Percentiles rank a stretch among this genome's conserved stretches.
phyloP scores from a whole-genome alignment of 2,113 vertebrate species.

The Osmerus mordax region DNA sequence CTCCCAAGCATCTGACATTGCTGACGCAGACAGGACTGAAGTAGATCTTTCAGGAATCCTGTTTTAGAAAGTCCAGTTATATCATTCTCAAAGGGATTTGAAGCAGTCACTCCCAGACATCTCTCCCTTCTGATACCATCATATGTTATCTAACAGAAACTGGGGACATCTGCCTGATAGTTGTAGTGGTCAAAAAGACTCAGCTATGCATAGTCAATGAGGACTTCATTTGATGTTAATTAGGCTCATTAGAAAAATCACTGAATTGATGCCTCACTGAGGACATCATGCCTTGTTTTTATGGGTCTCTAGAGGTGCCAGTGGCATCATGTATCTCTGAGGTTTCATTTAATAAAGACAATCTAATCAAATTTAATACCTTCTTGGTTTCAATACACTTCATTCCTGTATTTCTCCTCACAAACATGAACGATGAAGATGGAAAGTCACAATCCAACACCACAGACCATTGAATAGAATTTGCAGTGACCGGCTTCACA shows the following conservation, averaged over 20 bases:
- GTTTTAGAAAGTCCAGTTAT: too few species aligned
- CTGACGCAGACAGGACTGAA: too few species aligned
- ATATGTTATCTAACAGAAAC: too few species aligned
- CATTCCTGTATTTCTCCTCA: neutral
- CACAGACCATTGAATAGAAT: too few species aligned
- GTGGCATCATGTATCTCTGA: conserved; percentile 1
- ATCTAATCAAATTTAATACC: conserved; percentile 30
- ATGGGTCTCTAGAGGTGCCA: neutral
- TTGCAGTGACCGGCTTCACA: too few species aligned
- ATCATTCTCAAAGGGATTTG: too few species aligned
- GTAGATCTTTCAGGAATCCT: too few species aligned
- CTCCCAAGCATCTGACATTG: too few species aligned
- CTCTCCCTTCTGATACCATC: too few species aligned
- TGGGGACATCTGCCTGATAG: neutral
- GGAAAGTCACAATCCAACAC: too few species aligned
- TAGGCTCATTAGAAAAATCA: conserved; percentile 18
- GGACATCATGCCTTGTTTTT: neutral
- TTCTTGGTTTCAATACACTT: neutral
- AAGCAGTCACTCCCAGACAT: too few species aligned
- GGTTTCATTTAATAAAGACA: conserved; percentile 69
- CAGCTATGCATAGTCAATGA: neutral
- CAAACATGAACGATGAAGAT: neutral
- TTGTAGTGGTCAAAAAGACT: too few species aligned
- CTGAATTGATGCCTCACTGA: conserved; percentile 5
- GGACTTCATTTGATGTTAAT: neutral